Conservation (phyloP, 2,888 invertebrate genomes). For the Chrysolina americana region DNA sequence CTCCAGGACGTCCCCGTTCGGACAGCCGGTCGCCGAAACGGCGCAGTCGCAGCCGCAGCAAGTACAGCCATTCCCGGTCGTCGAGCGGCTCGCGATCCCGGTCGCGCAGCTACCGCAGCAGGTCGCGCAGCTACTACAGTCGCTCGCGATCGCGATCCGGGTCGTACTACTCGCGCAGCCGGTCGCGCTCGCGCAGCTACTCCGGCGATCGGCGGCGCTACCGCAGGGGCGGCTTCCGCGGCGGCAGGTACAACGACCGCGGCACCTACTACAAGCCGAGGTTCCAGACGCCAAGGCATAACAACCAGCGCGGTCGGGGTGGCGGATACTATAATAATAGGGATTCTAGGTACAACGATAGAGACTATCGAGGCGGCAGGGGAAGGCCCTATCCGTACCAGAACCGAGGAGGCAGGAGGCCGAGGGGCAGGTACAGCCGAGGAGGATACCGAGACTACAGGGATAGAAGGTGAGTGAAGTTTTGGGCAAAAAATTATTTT, state of each 20-base stretch:
- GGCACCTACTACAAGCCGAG: constrained; percentile 86
- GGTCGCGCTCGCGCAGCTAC: constrained; percentile 72
- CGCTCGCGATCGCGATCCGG: constrained; percentile 69
- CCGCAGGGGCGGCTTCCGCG: constrained; percentile 69
- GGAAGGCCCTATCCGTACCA: constrained; percentile 67
- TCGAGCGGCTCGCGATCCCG: constrained; percentile 70
- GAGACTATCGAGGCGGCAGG: constrained; percentile 65
- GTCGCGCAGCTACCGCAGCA: constrained; percentile 60
- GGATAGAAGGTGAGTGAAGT: constrained; percentile 71
- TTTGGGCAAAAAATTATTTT: not conserved
- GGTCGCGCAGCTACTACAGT: constrained; percentile 75
- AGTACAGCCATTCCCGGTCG: constrained; percentile 69
- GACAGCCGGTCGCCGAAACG: constrained; percentile 76
- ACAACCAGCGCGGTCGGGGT: constrained; percentile 70
- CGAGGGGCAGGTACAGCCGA: constrained; percentile 64
- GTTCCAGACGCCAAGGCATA: constrained; percentile 76
- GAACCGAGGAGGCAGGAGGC: constrained; percentile 62
- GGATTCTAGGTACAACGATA: constrained; percentile 65
- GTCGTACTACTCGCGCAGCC: constrained; percentile 73
- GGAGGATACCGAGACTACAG: constrained; percentile 78
- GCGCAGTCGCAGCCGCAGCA: constrained; percentile 75
- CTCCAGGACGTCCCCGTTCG: constrained; percentile 70
- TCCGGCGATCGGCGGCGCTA: constrained; percentile 69
- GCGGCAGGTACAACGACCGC: constrained; percentile 74
- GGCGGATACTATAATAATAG: constrained; percentile 66